Conservation (phyloP, 1,140 invertebrate species). For the Drusus annulatus region DNA sequence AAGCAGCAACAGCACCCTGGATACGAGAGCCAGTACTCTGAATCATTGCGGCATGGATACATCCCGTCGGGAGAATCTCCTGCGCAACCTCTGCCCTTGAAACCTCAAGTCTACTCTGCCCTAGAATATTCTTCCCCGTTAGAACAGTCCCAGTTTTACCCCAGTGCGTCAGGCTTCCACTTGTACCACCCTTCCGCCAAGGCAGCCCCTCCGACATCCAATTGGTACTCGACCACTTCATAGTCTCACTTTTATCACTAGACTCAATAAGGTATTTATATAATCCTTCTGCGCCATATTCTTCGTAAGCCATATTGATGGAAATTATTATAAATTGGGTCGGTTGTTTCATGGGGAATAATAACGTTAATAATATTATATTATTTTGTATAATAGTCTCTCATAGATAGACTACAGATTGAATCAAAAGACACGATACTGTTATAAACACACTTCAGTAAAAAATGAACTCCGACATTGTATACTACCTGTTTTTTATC, state of each 20-base stretch:
- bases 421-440: slow-evolving; percentile 19
- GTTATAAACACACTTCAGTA: neutral
- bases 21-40: slow-evolving; percentile 65
- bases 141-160: slow-evolving; percentile 90
- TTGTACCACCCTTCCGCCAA: slow-evolving; percentile 85
- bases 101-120: slow-evolving; percentile 90
- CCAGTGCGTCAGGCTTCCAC: slow-evolving; percentile 86
- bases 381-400: slow-evolving; percentile 9
- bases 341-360: slow-evolving; percentile 25
- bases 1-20: slow-evolving; percentile 78
- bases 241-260: slow-evolving; percentile 66
- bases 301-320: slow-evolving; percentile 43
- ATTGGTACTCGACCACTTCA: slow-evolving; percentile 86
- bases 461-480: neutral
- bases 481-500: neutral
- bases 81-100: slow-evolving; percentile 85
- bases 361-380: slow-evolving; percentile 5
- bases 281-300: slow-evolving; percentile 42
- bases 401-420: slow-evolving; percentile 38
- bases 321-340: slow-evolving; percentile 28
- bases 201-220: slow-evolving; percentile 74
- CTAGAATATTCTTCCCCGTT: slow-evolving; percentile 70
- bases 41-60: slow-evolving; percentile 73
- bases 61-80: slow-evolving; percentile 74
- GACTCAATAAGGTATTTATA: slow-evolving; percentile 31